A percentile compares a stretch with the other conserved stretches of the same genome.
Conservation (phyloP, 2,888 invertebrate species). For the Archaeoteleia sp. region DNA sequence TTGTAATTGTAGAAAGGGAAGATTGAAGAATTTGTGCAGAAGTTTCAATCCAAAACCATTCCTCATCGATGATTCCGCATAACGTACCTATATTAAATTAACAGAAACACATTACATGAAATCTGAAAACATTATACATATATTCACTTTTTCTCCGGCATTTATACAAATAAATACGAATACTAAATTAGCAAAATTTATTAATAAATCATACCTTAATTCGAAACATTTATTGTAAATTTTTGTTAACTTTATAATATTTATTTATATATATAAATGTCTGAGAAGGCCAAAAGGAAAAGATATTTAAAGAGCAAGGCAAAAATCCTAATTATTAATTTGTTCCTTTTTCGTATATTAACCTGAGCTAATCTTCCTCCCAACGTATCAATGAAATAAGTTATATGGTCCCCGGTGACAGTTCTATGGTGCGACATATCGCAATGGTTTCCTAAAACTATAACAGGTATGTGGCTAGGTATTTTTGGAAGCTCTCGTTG, state of each 20-base stretch:
- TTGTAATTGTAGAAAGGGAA: slow-evolving; percentile 94
- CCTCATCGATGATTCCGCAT: slow-evolving; percentile 95
- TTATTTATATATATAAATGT: too few relatives aligned
- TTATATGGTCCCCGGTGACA: slow-evolving; percentile 83
- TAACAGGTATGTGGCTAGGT: slow-evolving; percentile 86
- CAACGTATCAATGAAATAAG: slow-evolving; percentile 81
- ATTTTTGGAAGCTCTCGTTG: slow-evolving; percentile 90
- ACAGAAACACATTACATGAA: slow-evolving; percentile 7
- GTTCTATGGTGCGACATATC: slow-evolving; percentile 98
- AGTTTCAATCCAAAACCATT: slow-evolving; percentile 95
- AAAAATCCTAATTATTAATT: too few relatives aligned
- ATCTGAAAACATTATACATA: too few relatives aligned
- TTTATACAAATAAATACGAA: too few relatives aligned
- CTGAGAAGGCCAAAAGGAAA: too few relatives aligned
- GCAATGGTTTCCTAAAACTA: slow-evolving; percentile 94
- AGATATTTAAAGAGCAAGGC: too few relatives aligned
- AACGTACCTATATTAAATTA: slow-evolving; percentile 79
- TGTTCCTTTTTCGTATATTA: too few relatives aligned
- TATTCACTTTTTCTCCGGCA: too few relatives aligned
- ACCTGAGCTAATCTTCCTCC: slow-evolving; percentile 77
- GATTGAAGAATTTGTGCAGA: slow-evolving; percentile 94
- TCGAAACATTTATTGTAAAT: too few relatives aligned
- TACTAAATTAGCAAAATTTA: too few relatives aligned
- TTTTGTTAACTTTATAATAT: too few relatives aligned
- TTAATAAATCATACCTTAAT: too few relatives aligned